Base-by-base conservation (phyloP, 1,140 invertebrate species). In the Musca vetustissima region DNA sequence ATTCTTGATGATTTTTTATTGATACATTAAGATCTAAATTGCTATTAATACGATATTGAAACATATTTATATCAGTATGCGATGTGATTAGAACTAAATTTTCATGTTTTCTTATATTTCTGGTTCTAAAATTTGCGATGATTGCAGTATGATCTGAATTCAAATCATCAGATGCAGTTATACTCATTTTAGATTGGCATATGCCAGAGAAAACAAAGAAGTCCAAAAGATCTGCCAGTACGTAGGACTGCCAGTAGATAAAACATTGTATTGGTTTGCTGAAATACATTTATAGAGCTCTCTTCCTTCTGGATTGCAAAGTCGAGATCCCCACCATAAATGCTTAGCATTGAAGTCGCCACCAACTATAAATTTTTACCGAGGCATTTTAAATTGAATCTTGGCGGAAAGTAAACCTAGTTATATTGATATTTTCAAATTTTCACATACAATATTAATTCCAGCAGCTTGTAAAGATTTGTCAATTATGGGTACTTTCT, bases 191-290 rank as follows among this genome's bases (percentile, higher is more conserved):
- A 6, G 25, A n/a, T 17, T 24, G 25, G 7, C 9, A 8, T 17
- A 36, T 43, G 1, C 32, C 32, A 36, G 15, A 36, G 15, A 32
- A 61, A 43, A 61, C n/a, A 28, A 25, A 14, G 15, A 61, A 61
- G 28, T 61, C 57, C 17, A 61, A 36, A 8, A 61, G 28, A 43
- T 61, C 25, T 14, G 43, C 61, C 61, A 64, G 43, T 64, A 64
- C 13, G 61, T 64, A 2, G 61, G 61, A 22, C 14, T 48, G 13
- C 25, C 36, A 8, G 36, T 64, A 15, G 32, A 47, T 3, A 64
- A 21, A 8, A 17, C 9, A 21, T 28, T 43, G n/a, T 21, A 64
- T 4, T 64, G 17, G 8, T 64, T 64, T n/a, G 25, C 21, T 1
- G 11, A 22, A 17, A 64, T 47, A 11, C 32, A 43, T 47, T 64